Base-by-base conservation (phyloP, 2,888 invertebrate genomes). In the Sceliomorpha sp. region DNA sequence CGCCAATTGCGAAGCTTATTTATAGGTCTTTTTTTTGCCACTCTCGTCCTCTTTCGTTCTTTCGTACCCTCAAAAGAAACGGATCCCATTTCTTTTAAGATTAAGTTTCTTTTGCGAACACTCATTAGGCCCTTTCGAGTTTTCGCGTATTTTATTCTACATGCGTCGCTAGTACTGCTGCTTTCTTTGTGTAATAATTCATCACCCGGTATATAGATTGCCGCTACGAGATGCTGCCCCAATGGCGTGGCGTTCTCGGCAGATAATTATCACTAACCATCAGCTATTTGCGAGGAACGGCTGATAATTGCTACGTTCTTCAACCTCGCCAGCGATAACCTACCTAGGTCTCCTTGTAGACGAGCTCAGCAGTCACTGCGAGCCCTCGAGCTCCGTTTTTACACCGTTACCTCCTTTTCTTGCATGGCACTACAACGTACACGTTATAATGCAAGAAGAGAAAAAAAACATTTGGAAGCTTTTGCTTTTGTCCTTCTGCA, bases 201-300 rank as follows among this genome's bases (percentile, higher is more conserved):
- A 50, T 69, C 81, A 82, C 81, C 80, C 81, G 80, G 80, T 84
- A 83, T 80, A 80, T 80, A 82, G 79, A 81, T 81, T 72, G 74
- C 68, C 68, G 63, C 64, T 72, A 73, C 76, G 75, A 81, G 82
- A 82, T 81, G 78, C 74, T 80, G 80, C 76, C 76, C 76, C 78
- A 80, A 85, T 82, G 83, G 83, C 82, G 83, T 82, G 81, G 82
- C 81, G 81, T 85, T 84, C 86, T 78, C 79, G 80, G 84, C 81
- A 85, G 85, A 87, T 88, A 88, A 88, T 88, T 88, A 88, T 87
- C 87, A 84, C 86, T 88, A 87, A 88, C 87, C 87, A 87, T 87
- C 87, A 83, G 87, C 88, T 87, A 88, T 88, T 88, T 88, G 87
- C 87, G 79, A 87, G 87, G 87, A 87, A 88, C 86, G 87, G 87